These are phyloP conservation scores for Aurelia coerulea DNA, from an alignment of 30 jellyfish, hydroid and myxozoan species.

Conservation along the genomic window DNA sequence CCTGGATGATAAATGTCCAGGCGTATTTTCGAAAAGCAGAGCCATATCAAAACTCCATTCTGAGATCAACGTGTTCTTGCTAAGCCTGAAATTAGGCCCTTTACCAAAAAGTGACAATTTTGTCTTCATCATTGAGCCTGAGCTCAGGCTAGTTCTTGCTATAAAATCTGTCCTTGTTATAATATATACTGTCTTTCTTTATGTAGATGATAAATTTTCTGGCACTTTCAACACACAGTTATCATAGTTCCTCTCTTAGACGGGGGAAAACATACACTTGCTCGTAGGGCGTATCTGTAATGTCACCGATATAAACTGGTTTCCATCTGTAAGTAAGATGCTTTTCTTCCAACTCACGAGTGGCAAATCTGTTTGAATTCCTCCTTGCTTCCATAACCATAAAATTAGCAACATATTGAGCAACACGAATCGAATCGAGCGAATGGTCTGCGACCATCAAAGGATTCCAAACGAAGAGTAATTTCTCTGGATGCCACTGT, in stretches of 20 bases:
- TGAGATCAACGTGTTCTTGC: no score
- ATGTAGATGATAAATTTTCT: no score
- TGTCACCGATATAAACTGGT: constrained; percentile 85
- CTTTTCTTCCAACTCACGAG: constrained; percentile 70
- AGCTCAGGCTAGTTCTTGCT: no score
- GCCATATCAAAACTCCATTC: no score
- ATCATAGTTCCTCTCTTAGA: constrained; percentile 5
- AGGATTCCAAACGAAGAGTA: constrained; percentile 81
- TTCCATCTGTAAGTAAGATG: constrained; percentile 57
- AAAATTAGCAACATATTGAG: constrained; percentile 90
- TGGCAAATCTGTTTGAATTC: constrained; percentile 72
- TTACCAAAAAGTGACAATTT: no score
- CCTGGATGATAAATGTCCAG: no score
- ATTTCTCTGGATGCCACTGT: constrained; percentile 98
- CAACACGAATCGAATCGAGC: constrained; percentile 66
- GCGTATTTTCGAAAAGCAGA: no score
- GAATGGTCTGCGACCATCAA: constrained; percentile 85
- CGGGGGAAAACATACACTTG: constrained; percentile 78
- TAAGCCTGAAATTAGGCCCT: no score
- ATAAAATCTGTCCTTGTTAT: no score
- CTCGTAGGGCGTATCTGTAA: constrained; percentile 92
- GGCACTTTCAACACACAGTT: no score
- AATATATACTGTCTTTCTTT: no score
- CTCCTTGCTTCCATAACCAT: constrained; percentile 78
- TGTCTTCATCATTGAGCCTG: no score